Evolutionary conservation across 2,797 vertebrate species (phyloP).

Genomic region (Glossophaga mutica): DNA sequence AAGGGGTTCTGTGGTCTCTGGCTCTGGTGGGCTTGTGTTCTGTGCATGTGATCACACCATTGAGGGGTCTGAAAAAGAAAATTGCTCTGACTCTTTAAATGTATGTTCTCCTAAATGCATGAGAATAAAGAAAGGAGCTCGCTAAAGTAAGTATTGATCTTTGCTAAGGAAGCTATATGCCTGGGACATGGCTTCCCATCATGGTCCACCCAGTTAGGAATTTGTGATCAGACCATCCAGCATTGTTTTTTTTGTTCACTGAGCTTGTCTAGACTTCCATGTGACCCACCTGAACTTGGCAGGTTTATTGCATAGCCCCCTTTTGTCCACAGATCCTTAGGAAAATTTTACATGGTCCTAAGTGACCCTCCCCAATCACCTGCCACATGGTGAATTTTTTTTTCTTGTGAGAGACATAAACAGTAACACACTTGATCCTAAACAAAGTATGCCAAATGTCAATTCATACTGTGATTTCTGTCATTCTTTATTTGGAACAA

Average conservation of each 20-base stretch:
- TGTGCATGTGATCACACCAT: not conserved
- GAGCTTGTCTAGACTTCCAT: not conserved
- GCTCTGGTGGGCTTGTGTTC: not conserved
- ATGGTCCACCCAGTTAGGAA: not conserved
- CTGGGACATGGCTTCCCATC: not conserved
- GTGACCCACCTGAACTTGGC: not conserved
- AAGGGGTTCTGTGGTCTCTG: not conserved
- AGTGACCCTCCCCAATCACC: not conserved
- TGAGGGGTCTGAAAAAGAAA: not conserved
- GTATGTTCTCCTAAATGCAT: not conserved
- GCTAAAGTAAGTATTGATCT: not conserved
- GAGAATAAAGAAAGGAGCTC: not conserved
- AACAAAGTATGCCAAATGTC: conserved; percentile 3
- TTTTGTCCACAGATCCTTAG: not conserved
- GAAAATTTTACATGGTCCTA: not conserved
- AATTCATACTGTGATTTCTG: not conserved
- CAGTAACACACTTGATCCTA: not conserved
- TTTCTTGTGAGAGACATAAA: not conserved
- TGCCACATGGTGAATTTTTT: not conserved
- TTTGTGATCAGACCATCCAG: not conserved
- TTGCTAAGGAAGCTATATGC: not conserved
- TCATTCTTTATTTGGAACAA: not conserved
- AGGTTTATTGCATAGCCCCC: not conserved
- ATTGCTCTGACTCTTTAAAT: not conserved
- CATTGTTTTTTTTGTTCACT: not conserved